Evolutionary conservation across 2,888 invertebrate species (phyloP), one percentile per base, ranked within the genome.

Genomic region (Leptopterna dolabrata): DNA sequence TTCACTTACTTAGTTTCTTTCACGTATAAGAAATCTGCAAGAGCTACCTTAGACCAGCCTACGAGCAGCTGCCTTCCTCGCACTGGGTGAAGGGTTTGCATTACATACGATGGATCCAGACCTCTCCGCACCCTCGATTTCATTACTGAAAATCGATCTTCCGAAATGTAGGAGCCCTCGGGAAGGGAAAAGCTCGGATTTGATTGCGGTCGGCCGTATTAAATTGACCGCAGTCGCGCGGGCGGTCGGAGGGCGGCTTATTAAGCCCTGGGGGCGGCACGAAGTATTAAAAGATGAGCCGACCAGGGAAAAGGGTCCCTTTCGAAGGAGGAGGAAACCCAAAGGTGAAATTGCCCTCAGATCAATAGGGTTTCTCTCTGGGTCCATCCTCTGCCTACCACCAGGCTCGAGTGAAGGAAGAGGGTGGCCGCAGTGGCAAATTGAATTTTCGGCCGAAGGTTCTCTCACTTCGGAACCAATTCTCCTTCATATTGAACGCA

Each of bases 281-380:
- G 24, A 51, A 55, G 86, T 86, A 86, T 88, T 88, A 88, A 86
- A 88, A 88, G 88, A 88, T 81, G 81, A 88, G 70, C 70, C 86
- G 63, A 78, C 76, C 84, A 84, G 43, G 71, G 29, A 84, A 24
- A 80, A 29, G 36, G 55, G 51, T 51, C 47, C 76, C 55, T 29
- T 27, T 55, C 63, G 76, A n/a, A 63, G 78, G 71, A 36, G 85
- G 71, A 45, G 73, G 86, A 71, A 84, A 70, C 71, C 73, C 76
- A 86, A 88, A 88, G 88, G 88, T 88, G 88, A 88, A 88, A 88
- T 88, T 88, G 88, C 88, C 88, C 81, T 84, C 84, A 84, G 84
- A 84, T 84, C 84, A 84, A 84, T 84, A 84, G 84, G 41, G 70
- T 70, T 51, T 80, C 73, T 41, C 73, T 19, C 36, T 19, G 19